phyloP scores from a whole-genome alignment of 2,888 invertebrate species.

The Nephrotoma guestfalica region DNA sequence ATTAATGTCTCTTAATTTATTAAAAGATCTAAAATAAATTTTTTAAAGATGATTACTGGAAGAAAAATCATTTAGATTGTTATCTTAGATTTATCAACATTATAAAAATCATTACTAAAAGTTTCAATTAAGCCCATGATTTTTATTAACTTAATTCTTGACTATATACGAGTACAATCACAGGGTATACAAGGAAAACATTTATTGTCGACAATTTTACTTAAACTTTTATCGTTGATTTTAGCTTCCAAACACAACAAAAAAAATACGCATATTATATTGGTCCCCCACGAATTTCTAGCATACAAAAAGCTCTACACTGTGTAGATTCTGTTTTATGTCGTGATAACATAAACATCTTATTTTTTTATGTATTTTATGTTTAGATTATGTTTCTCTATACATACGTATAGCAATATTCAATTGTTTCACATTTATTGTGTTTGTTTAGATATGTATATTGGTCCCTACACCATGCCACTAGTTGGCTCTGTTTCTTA shows the following conservation, averaged over 20 bases:
- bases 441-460: background rate
- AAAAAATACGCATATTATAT: background rate
- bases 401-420: background rate
- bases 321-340: background rate
- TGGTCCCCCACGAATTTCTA: background rate
- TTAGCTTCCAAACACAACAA: background rate
- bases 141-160: background rate
- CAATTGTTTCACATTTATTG: background rate
- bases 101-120: too few relatives aligned
- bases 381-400: background rate
- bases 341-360: background rate
- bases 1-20: too few relatives aligned
- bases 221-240: background rate
- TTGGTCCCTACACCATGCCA: background rate
- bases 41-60: too few relatives aligned
- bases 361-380: background rate
- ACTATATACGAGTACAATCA: background rate
- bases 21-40: too few relatives aligned
- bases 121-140: background rate
- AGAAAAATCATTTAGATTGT: too few relatives aligned
- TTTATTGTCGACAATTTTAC: background rate
- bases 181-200: background rate
- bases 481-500: background rate
- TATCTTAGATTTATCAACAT: too few relatives aligned
- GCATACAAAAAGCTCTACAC: background rate